Base-by-base conservation (phyloP, 2,888 invertebrate genomes). In the Netelia virgata region DNA sequence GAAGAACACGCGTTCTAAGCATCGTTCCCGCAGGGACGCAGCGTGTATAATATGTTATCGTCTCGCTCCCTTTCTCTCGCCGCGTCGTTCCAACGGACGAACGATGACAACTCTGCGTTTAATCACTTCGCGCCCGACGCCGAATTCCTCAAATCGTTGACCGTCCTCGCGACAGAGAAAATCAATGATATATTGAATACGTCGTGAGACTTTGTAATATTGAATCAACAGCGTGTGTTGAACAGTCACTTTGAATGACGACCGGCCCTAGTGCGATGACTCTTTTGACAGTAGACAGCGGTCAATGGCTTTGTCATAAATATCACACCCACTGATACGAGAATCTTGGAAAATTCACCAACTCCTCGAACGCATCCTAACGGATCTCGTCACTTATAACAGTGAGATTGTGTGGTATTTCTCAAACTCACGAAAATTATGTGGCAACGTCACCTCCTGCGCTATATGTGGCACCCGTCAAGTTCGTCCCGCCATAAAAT, bases 81-180 rank as follows among this genome's bases (percentile, higher is more conserved):
- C 53, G 47, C 23, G 63, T 74, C 64, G 57, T 72, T 61, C 70
- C 74, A 66, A 63, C 63, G 59, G 64, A 80, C 70, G 83, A 91
- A 89, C 87, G 90, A 91, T 90, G 91, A 91, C 91, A 91, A 91
- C 91, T 88, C 86, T 86, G 89, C 90, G 89, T 90, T 91, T 91
- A 91, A 91, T 91, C 91, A 90, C 91, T 91, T 91, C 90, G 89
- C 91, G 88, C 91, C 90, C 85, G 80, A 74, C 83, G 63, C 73
- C 77, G 85, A 85, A 87, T 87, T 87, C 87, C 83, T 80, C 74
- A 85, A 87, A 87, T 87, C 82, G 83, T 69, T 86, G 82, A 80
- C 83, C 83, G 69, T 77, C 64, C 68, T 55, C 66, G 61, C 69
- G 59, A 72, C 55, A 70, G 6, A 59, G 66, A 87, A 85, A 87